Evolutionary conservation across 30 jellyfish, hydroid and myxozoan species (phyloP), one percentile per base, ranked within the genome.

Genomic region (Sanderia malayensis): DNA sequence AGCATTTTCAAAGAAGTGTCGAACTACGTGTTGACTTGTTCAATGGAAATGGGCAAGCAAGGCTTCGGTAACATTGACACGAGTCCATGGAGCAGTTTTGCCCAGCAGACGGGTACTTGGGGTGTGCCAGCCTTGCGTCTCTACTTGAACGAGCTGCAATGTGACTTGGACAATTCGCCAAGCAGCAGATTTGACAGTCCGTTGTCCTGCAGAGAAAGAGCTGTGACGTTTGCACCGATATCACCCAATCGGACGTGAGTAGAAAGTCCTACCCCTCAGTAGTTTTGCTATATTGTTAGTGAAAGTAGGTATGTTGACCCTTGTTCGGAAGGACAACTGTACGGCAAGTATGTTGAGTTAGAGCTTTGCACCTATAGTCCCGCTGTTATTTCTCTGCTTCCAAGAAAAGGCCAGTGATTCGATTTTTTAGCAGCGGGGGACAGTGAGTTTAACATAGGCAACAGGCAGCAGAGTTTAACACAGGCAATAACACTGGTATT

Each of bases 21-120:
- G 31, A 90, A 83, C 66, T 85, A 68, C 83, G 71, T 90, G 37
- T 82, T 90, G 25, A 90, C 94, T 31, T 84, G 95, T 66, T 67
- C 94, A 32, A 90, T 58, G 94, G 95, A 84, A 72, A 78, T 79
- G 77, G 89, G 86, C 31, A 67, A 74, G 44, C 92, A 71, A 49
- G 97, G 95, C 10, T 73, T 63, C 67, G 79, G 88, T 22, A 73
- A 80, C 73, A 67, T 90, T 27, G 98, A 90, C 55, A 84, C 98
- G 22, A 79, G 83, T 45, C 98, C 98, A 4, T 90, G 98, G 98
- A 84, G 98, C 31, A 9, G 59, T 9, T 71, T 77, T 22, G 94
- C 98, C 2, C 95, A 90, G 68, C 86, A 84, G 64, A 68, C 86
- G 11, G 98, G 98, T 0, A 74, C 96, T 18, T 90, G 98, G 98